Conservation (phyloP, 2,797 vertebrate genomes). For the Mus minutoides region DNA sequence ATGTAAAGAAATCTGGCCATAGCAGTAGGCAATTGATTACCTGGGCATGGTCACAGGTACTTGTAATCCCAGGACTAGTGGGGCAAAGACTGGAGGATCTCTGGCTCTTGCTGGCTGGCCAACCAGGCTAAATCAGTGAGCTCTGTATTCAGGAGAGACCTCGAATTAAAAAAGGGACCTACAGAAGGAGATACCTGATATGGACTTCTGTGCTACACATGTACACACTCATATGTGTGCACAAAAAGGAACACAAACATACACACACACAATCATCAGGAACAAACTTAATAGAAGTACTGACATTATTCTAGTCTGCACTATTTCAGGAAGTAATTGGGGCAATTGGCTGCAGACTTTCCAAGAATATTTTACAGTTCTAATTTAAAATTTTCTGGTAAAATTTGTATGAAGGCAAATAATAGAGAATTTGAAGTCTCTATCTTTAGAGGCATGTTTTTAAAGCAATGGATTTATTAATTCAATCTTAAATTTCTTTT, state of each 20-base stretch:
- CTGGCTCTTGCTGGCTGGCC: not conserved
- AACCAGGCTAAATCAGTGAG: not conserved
- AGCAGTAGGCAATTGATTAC: not conserved
- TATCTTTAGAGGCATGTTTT: not conserved
- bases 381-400: not conserved
- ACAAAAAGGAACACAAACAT: not conserved
- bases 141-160: not conserved
- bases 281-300: not conserved
- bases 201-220: not conserved
- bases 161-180: not conserved
- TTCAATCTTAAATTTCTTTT: slow-evolving; percentile 44
- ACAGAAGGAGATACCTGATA: not conserved
- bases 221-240: not conserved
- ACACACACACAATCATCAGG: not conserved
- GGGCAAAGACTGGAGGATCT: not conserved
- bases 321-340: not conserved
- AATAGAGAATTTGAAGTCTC: not conserved
- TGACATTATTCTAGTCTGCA: not conserved
- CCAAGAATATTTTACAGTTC: not conserved
- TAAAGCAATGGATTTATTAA: slow-evolving; percentile 35
- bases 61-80: not conserved
- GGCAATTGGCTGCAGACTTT: not conserved
- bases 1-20: not conserved
- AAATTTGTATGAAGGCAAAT: slow-evolving; percentile 12
- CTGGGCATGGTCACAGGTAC: not conserved